These are phyloP conservation scores for Pemphigus obesinymphae DNA, from an alignment of 1,140 invertebrate species.

Conservation along the genomic window DNA sequence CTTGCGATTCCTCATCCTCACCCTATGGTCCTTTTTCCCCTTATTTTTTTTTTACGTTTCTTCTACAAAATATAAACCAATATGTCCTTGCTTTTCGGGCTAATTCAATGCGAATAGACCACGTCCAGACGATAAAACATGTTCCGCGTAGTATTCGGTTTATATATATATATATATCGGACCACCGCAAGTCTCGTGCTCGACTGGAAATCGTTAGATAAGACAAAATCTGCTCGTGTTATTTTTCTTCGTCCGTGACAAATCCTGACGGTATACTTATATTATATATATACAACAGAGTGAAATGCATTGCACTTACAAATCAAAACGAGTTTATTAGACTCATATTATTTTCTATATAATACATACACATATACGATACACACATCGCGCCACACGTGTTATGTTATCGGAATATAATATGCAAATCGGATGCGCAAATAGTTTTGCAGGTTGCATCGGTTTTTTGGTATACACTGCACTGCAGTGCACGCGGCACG, in stretches of 20 bases:
- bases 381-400: not conserved
- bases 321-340: not conserved
- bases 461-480: not conserved
- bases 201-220: constrained; percentile 32
- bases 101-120: constrained; percentile 37
- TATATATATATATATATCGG: not conserved
- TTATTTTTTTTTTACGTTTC: not conserved
- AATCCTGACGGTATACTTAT: not conserved
- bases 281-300: not conserved
- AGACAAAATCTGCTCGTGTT: not conserved
- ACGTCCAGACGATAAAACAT: constrained; percentile 38
- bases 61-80: constrained; percentile 17
- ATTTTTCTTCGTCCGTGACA: constrained; percentile 7
- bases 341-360: not conserved
- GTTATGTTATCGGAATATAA: not conserved
- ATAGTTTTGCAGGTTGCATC: not conserved
- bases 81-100: constrained; percentile 33
- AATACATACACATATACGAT: not conserved
- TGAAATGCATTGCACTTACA: not conserved
- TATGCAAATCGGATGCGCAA: not conserved
- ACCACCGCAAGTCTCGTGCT: not conserved
- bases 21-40: no score
- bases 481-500: no score
- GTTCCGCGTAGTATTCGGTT: constrained; percentile 5
- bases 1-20: not conserved